Evolutionary conservation across 2,888 invertebrate genomes (phyloP), one percentile per base, ranked within the genome.

Genomic region (Nysson spinosus): DNA sequence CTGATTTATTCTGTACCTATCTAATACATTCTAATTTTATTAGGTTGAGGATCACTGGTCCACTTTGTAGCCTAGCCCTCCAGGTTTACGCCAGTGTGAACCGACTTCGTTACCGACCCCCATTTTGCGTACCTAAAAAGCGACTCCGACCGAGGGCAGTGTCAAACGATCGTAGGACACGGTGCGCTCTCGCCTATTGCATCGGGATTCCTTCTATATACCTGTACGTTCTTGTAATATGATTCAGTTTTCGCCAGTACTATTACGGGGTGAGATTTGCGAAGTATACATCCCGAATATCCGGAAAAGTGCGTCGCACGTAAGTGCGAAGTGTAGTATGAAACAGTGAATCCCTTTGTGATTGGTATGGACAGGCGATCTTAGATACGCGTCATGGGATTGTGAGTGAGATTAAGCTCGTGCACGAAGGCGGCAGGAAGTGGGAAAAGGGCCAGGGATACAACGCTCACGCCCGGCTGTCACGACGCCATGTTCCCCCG

Each of bases 401-500:
- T 69, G 71, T 69, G 71, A 69, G 51, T 64, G 63, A 55, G 43
- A 39, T 50, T 30, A 37, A 35, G 42, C 50, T 16, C 39, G 62
- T 11, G 30, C 22, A 63, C 40, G 39, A 58, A 54, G 49, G 39
- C 50, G 56, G 61, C 54, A 56, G 60, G 43, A 64, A 69, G 71
- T 64, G 49, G 56, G 44, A 72, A 64, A 57, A 61, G 63, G 71
- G 67, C 71, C 61, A 72, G 63, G 68, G 55, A 72, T 57, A 62
- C 44, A 74, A 72, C 72, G 76, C 76, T 77, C 77, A 73, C 80
- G 79, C 80, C 83, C 79, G 82, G 83, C 80, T 83, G 83, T 80
- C 81, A 78, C 75, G 84, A 83, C 85, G 85, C 86, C 85, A 86
- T 86, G 86, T 84, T 83, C 79, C 75, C 56, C 62, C 79, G 71